Base-by-base conservation (phyloP, 2,113 vertebrate genomes). In the Guaruba guarouba region DNA sequence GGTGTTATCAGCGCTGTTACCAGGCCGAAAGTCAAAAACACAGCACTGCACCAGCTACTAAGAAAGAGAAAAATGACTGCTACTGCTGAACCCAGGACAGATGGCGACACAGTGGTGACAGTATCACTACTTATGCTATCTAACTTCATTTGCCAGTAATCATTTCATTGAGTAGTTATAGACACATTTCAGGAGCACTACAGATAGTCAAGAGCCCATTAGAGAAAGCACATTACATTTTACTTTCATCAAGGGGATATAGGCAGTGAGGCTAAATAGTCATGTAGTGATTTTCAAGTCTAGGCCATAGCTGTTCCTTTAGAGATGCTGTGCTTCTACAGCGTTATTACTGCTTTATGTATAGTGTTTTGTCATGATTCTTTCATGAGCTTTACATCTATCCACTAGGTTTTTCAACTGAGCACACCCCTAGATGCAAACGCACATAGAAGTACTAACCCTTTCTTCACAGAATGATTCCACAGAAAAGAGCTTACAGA, bases 331-430 rank as follows among this genome's bases (percentile, higher is more conserved):
- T 75, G 61, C 73, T 86, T 75, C 85, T 29, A 51, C 76, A 78
- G 93, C 64, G 64, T 39, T 83, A 80, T 19, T 2, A 80, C 82
- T 90, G 76, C 48, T 86, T 94, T 92, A 86, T 49, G 66, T 63
- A 43, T 6, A 87, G 18, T 14, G 29, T 33, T 68, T 70, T 68
- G 33, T 64, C 82, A 95, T 80, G 88, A 95, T 67, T 94, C 85
- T 92, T 94, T 95, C 57, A 90, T 82, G 78, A 94, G 69, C 44
- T 75, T 93, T 86, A 75, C 54, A 92, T 91, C 67, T 67, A 62
- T 39, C 75, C 68, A 83, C 66, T 44, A 80, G 23, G 49, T 29
- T 93, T 44, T 77, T 88, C 31, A 70, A 49, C 17, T 39, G n/a
- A 86, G 46, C 18, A 88, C 93, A 90, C 52, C 22, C 37, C 7